Evolutionary conservation across 2,888 invertebrate species (phyloP), one percentile per base, ranked within the genome.

Genomic region (Neoitamus cyanurus): DNA sequence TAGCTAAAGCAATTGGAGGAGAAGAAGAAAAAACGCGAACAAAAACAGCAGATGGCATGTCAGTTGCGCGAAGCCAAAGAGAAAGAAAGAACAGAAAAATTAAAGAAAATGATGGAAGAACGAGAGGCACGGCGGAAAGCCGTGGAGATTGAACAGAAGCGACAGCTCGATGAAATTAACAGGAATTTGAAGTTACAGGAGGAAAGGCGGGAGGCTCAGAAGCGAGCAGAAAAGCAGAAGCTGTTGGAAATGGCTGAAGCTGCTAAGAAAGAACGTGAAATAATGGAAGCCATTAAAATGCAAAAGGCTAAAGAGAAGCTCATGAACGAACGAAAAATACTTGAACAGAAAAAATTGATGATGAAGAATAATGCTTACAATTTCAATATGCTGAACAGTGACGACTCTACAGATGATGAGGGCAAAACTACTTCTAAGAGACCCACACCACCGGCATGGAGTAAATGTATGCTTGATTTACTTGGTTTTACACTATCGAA

Each of bases 401-500:
- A 91, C 85, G 92, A 92, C 87, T 91, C 91, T 5, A 91, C 91
- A 6, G 91, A 91, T 86, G 92, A 92, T 69, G 91, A 92, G 86
- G 89, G 88, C 68, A 90, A 90, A 85, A 87, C 89, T 3, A 88
- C 88, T 42, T 88, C 88, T 86, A 89, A 89, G 86, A 88, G 90
- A 3, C 89, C 89, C 36, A 87, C 88, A 5, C 89, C 90, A 70
- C 92, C 92, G 11, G 84, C 85, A 34, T 93, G 93, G 93, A 90
- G 91, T 87, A 88, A 88, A 88, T 89, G 92, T 92, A 89, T 90
- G 90, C 20, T 28, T 46, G 58, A 83, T 36, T 20, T 2, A 25
- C 13, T 83, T 34, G 34, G 34, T 5, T 72, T 34, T 20, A n/a
- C n/a, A n/a, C n/a, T n/a, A n/a, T n/a, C n/a, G n/a, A n/a, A n/a